These are phyloP conservation scores for Pygoscelis antarcticus DNA, from an alignment of 2,113 vertebrate species.

Conservation along the genomic window DNA sequence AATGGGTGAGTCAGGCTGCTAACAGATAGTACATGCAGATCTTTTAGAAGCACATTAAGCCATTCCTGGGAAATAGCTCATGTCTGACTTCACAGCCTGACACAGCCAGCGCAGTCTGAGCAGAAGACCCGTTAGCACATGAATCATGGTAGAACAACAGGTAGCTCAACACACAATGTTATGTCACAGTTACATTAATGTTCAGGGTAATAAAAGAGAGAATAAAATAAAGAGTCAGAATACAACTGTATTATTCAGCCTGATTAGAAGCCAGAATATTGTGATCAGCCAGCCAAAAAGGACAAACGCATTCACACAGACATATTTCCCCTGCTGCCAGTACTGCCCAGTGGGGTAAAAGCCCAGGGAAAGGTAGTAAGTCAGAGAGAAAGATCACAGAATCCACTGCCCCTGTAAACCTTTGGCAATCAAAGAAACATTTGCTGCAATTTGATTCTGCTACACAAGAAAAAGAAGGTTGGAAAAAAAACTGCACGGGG, in stretches of 20 bases:
- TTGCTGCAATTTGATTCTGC: background rate
- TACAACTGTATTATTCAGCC: background rate
- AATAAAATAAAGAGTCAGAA: background rate
- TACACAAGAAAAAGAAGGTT: background rate
- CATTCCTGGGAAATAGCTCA: background rate
- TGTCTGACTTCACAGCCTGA: background rate
- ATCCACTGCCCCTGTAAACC: background rate
- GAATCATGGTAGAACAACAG: background rate
- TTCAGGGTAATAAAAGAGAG: background rate
- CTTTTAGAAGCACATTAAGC: background rate
- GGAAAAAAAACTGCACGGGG: background rate
- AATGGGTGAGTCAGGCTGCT: background rate
- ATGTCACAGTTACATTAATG: background rate
- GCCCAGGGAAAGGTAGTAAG: background rate
- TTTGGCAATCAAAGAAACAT: background rate
- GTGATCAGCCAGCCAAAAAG: background rate
- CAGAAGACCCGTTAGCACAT: background rate
- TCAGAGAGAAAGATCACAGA: background rate
- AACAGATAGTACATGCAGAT: slow-evolving; percentile 38
- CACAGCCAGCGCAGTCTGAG: accelerated
- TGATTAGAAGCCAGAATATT: background rate
- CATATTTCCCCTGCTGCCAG: background rate
- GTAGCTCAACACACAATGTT: background rate
- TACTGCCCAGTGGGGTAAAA: background rate
- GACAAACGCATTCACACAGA: background rate